A percentile compares a stretch with the other conserved stretches of the same genome.
phyloP scores from a whole-genome alignment of 1,140 invertebrate species.

The Sinonovacula constricta region DNA sequence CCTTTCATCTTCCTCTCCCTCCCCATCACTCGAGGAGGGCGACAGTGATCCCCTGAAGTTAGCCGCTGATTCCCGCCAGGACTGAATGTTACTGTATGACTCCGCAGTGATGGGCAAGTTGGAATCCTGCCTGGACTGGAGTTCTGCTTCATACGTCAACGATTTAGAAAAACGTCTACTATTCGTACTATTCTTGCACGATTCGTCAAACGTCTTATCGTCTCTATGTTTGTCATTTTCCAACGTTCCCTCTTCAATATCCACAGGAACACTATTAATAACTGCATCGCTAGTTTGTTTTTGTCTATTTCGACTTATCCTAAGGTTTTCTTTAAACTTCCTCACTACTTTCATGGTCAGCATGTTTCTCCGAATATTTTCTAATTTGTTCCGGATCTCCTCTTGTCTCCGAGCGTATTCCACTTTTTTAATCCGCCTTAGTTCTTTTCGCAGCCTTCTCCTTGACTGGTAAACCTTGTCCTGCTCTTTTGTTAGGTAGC shows the following conservation, averaged over 20 bases:
- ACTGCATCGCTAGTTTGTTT: too few relatives aligned
- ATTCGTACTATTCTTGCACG: neutral
- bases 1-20: neutral
- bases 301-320: neutral
- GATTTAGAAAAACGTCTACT: too few relatives aligned
- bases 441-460: conserved; percentile 26
- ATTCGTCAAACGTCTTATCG: neutral
- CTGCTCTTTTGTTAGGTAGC: conserved; percentile 39
- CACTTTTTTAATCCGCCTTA: conserved; percentile 13
- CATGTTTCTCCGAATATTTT: conserved; percentile 21
- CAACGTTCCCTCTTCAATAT: conserved; percentile 22
- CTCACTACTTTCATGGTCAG: conserved; percentile 36
- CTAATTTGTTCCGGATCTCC: conserved; percentile 21
- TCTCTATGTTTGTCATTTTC: neutral
- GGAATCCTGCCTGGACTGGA: neutral
- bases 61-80: too few relatives aligned
- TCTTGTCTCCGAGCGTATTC: conserved; percentile 36
- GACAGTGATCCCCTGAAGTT: too few relatives aligned
- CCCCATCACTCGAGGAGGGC: neutral
- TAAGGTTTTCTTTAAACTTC: conserved; percentile 42
- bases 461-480: conserved; percentile 31
- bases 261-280: conserved; percentile 11
- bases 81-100: neutral
- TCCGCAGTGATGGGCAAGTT: neutral
- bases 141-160: too few relatives aligned